Evolutionary conservation across 1,140 invertebrate species (phyloP).

Genomic region (Drosophila ercepeae): DNA sequence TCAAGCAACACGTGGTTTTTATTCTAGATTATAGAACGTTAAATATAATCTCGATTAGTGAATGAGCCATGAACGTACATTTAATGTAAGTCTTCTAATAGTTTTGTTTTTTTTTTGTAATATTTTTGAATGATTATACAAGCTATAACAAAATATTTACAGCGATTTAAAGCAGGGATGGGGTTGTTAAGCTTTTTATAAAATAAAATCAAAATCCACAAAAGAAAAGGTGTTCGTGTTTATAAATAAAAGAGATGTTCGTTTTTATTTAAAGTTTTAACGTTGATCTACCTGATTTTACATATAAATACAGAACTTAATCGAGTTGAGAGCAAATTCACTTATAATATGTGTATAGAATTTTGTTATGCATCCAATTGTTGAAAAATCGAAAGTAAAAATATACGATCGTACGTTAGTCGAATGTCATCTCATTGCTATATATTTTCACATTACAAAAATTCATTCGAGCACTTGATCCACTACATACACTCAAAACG

Average conservation of each 20-base stretch:
- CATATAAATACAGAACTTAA: slow-evolving; percentile 75
- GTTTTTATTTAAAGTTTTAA: slow-evolving; percentile 63
- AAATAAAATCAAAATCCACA: background rate
- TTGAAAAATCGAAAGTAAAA: slow-evolving; percentile 34
- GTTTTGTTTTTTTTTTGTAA: slow-evolving; percentile 23
- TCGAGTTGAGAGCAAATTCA: slow-evolving; percentile 69
- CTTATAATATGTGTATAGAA: slow-evolving; percentile 57
- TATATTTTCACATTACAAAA: slow-evolving; percentile 53
- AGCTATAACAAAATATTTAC: slow-evolving; percentile 70
- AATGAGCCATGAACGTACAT: slow-evolving; percentile 25
- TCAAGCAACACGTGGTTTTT: slow-evolving; percentile 69
- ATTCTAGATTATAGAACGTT: slow-evolving; percentile 61
- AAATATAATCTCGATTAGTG: slow-evolving; percentile 35
- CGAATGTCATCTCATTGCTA: slow-evolving; percentile 29
- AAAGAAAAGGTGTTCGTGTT: slow-evolving; percentile 28
- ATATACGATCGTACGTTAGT: slow-evolving; percentile 25
- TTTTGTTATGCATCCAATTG: slow-evolving; percentile 39
- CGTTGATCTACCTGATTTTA: slow-evolving; percentile 62
- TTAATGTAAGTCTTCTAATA: slow-evolving; percentile 11
- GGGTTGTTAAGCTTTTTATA: background rate
- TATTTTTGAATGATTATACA: slow-evolving; percentile 18
- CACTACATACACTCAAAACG: slow-evolving; percentile 54
- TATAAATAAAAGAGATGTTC: slow-evolving; percentile 68
- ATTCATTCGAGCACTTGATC: slow-evolving; percentile 26
- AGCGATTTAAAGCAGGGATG: slow-evolving; percentile 15